These are phyloP conservation scores for Ambastaia sidthimunki DNA, from an alignment of 2,797 vertebrate genomes.

Conservation along the genomic window DNA sequence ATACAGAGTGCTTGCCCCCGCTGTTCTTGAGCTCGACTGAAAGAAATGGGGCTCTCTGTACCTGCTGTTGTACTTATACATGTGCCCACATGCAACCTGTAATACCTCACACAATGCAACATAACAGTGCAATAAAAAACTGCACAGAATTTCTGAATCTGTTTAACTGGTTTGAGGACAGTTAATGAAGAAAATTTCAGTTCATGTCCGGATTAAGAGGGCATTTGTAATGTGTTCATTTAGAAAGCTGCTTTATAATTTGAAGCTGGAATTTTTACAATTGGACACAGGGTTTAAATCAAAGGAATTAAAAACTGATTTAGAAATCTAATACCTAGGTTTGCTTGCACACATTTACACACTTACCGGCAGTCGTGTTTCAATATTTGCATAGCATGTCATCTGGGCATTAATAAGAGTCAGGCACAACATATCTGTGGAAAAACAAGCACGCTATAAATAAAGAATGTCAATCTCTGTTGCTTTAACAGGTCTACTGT, in stretches of 20 bases:
- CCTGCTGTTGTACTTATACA: conserved; percentile 11
- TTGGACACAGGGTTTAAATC: no score
- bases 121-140: not conserved
- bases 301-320: no score
- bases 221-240: not conserved
- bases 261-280: no score
- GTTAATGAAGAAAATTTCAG: no score
- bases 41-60: conserved; percentile 17
- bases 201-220: no score
- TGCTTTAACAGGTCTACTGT: not conserved
- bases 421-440: not conserved
- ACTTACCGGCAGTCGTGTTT: conserved; percentile 10
- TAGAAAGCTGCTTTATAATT: not conserved
- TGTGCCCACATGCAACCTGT: not conserved
- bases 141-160: not conserved
- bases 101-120: conserved; percentile 1
- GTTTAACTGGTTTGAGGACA: not conserved
- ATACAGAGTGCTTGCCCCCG: conserved; percentile 31
- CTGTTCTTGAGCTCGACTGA: not conserved
- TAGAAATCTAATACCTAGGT: no score
- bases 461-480: not conserved
- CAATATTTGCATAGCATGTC: conserved; percentile 24
- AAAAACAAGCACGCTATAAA: conserved; percentile 24
- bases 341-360: not conserved
- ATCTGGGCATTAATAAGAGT: not conserved